phyloP scores from a whole-genome alignment of 2,888 invertebrate genomes.

The Nebria brevicollis region DNA sequence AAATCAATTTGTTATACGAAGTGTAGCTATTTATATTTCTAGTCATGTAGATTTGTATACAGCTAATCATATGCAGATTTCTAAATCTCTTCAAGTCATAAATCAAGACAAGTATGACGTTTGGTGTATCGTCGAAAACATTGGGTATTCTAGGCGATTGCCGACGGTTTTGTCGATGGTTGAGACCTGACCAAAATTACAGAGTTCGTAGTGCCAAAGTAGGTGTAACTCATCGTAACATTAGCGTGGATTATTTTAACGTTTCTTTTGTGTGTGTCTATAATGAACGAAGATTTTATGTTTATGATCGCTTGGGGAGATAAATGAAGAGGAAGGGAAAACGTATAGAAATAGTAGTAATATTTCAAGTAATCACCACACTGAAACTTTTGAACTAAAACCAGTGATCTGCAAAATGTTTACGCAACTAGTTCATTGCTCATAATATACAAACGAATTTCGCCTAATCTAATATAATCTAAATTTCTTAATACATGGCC shows the following conservation, averaged over 20 bases:
- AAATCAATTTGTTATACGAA: neutral
- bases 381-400: conserved; percentile 16
- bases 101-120: conserved; percentile 26
- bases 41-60: neutral
- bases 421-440: no score
- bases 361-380: conserved; percentile 56
- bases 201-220: conserved; percentile 14
- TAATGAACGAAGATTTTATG: conserved; percentile 50
- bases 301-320: conserved; percentile 50
- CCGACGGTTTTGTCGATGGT: conserved; percentile 20
- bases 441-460: no score
- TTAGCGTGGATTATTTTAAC: conserved; percentile 34
- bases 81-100: conserved; percentile 19
- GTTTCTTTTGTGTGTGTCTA: conserved; percentile 50
- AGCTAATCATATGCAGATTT: conserved; percentile 2
- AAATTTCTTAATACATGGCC: no score
- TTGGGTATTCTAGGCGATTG: neutral
- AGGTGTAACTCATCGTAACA: conserved; percentile 39
- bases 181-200: conserved; percentile 38
- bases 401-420: conserved; percentile 33
- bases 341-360: conserved; percentile 25
- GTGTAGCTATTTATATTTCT: neutral
- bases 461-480: no score
- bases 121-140: conserved; percentile 19
- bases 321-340: conserved; percentile 47